Base-by-base conservation (phyloP, 2,888 invertebrate species). In the Cactoblastis cactorum region DNA sequence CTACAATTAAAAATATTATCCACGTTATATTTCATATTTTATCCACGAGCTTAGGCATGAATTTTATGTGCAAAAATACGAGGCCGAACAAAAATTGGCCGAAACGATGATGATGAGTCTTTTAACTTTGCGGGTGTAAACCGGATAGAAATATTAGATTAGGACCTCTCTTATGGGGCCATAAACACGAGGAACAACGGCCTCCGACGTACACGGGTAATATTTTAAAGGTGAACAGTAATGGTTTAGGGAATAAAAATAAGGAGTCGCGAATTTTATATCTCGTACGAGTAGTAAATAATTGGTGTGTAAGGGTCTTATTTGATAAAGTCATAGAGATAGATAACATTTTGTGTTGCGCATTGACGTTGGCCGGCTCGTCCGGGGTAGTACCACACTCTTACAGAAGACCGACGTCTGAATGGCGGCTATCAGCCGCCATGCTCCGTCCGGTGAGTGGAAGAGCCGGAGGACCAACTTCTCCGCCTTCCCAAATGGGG, bases 251-350 rank as follows among this genome's bases (percentile, higher is more conserved):
- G 18, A 18, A 38, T 18, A 6, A 11, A 17, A 37, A 37, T 18
- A 17, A 17, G 18, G 38, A 28, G 5, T 28, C 28, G 28, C 28
- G 28, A 28, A 28, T 28, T 28, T 28, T 28, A 28, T 28, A 53
- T 61, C 57, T 55, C 58, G 60, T 66, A 46, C 53, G 58, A 60
- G 58, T 71, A 71, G 65, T 70, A 28, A 28, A 28, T 28, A 28
- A 28, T 9, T 6, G 28, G 4, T 1, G 28, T 28, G 28, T 28
- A 9, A 4, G 8, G 9, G 22, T 22, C 3, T 28, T n/a, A n/a
- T n/a, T n/a, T n/a, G n/a, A n/a, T n/a, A n/a, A n/a, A n/a, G n/a
- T n/a, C n/a, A n/a, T n/a, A n/a, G n/a, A n/a, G n/a, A n/a, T n/a
- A n/a, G n/a, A n/a, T n/a, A n/a, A n/a, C n/a, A n/a, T n/a, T n/a